Evolutionary conservation across 2,888 invertebrate genomes (phyloP).

Genomic region (Brenthis daphne): DNA sequence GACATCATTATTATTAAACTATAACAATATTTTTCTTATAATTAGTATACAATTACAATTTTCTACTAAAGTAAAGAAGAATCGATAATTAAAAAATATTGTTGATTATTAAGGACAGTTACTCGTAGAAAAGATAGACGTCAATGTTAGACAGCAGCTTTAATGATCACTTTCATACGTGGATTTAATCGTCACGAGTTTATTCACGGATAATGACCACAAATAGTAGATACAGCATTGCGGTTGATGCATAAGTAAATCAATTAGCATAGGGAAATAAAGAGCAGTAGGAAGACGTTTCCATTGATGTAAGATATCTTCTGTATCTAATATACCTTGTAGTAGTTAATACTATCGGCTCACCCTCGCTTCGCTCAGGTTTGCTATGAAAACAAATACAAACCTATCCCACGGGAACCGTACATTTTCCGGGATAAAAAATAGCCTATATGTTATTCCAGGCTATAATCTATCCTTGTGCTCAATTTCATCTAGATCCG

Average conservation of each 20-base stretch:
- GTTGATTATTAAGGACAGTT: conserved; percentile 17
- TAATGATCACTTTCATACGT: conserved; percentile 39
- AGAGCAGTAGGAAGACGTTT: conserved; percentile 26
- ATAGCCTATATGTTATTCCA: no score
- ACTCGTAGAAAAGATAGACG: not conserved
- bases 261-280: conserved; percentile 34
- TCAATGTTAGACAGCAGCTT: conserved; percentile 31
- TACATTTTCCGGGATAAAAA: no score
- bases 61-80: not conserved
- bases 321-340: not conserved
- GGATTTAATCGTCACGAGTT: conserved; percentile 35
- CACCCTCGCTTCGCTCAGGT: no score
- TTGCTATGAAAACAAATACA: no score
- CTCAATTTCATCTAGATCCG: no score
- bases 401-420: no score
- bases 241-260: conserved; percentile 31
- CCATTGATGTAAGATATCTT: conserved; percentile 12
- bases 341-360: no score
- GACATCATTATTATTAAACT: not conserved
- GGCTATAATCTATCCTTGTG: no score
- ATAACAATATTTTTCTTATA: not conserved
- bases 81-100: not conserved
- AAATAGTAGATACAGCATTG: conserved; percentile 37
- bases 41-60: not conserved
- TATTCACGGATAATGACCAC: conserved; percentile 36